Percentiles rank a stretch among this genome's conserved stretches.
These are phyloP conservation scores for Dione vanillae DNA, from an alignment of 2,888 invertebrate genomes.

Conservation along the genomic window DNA sequence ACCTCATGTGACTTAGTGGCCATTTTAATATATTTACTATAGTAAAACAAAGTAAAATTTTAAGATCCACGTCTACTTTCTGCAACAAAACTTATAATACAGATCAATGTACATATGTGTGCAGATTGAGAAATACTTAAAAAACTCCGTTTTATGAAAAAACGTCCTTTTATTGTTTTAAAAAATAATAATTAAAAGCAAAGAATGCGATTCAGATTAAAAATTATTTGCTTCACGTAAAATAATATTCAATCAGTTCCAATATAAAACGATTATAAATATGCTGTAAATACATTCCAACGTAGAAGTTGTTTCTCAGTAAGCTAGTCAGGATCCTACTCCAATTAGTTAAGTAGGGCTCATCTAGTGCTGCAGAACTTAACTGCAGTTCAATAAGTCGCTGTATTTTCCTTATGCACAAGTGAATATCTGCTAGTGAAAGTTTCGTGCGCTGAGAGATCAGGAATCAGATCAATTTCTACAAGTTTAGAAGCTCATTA, in stretches of 20 bases:
- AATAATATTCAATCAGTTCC: constrained; percentile 1
- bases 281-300: neutral
- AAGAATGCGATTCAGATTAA: neutral
- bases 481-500: neutral
- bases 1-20: too few relatives aligned
- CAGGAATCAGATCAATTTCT: constrained; percentile 2
- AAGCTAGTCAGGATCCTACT: neutral
- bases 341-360: constrained; percentile 5
- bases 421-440: neutral
- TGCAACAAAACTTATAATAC: too few relatives aligned
- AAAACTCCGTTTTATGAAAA: neutral
- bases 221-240: neutral
- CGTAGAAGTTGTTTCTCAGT: constrained; percentile 5
- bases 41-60: too few relatives aligned
- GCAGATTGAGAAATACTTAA: too few relatives aligned
- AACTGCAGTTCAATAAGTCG: too few relatives aligned
- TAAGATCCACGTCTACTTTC: too few relatives aligned
- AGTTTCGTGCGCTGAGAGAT: neutral
- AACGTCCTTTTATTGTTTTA: too few relatives aligned
- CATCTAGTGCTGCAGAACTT: neutral
- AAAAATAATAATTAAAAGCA: neutral
- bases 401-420: neutral
- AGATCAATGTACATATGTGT: too few relatives aligned
- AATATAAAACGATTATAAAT: neutral
- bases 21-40: too few relatives aligned